Base-by-base conservation (phyloP, 2,888 invertebrate species). In the Melieria omissa region DNA sequence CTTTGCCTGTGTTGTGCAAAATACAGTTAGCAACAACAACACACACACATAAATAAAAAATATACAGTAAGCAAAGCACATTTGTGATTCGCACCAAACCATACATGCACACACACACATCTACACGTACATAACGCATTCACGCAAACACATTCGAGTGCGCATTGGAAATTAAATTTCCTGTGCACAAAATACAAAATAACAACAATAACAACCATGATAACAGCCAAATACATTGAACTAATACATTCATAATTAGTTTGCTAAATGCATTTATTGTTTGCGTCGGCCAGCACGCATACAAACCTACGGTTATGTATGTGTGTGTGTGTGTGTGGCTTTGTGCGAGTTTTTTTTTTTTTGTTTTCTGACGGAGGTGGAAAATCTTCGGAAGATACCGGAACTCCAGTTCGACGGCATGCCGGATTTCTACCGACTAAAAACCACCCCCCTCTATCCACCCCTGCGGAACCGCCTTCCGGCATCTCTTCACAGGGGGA, bases 101-200 rank as follows among this genome's bases (percentile, higher is more conserved):
- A 29, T 41, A n/a, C 46, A 16, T 29, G 5, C 29, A 47, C 64
- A 52, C 49, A 49, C 41, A 49, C 42, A 42, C 1, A 41, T 5
- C 16, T 44, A 4, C 8, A 45, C 12, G 16, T n/a, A 10, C 47
- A 62, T 4, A 12, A n/a, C 62, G 49, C 63, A n/a, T 16, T 12
- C 12, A 7, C 62, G 7, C 10, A 41, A 41, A 60, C 12, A 60
- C 79, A 81, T 81, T 81, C 72, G 54, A 62, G 47, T 47, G 9
- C 79, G 77, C 77, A 71, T 79, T 76, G 77, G 76, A 77, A 80
- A 81, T 81, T 81, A 80, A 80, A 82, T 82, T 81, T 82, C 80
- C 82, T 81, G 76, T 74, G 73, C 76, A 78, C 74, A 73, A 77
- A 80, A 79, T 76, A 70, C 74, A 67, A 68, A 66, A 57, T 42